Evolutionary conservation across 2,888 invertebrate species (phyloP).

Genomic region (Lobophora halterata): DNA sequence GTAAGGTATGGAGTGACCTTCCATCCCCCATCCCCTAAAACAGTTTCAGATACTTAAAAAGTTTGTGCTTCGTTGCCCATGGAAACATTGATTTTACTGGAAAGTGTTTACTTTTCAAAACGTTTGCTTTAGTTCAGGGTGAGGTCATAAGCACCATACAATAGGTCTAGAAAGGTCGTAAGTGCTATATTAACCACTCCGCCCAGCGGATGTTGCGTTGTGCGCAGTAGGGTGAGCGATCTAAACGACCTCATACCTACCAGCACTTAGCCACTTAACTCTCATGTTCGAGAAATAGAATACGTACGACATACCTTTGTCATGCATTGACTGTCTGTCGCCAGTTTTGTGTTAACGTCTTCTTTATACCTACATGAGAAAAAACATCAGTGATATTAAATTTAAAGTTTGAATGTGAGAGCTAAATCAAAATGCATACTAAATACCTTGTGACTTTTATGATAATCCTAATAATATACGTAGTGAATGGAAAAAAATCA

Average conservation of each 20-base stretch:
- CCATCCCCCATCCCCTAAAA: no score
- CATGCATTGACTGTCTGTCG: slow-evolving; percentile 40
- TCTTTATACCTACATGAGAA: slow-evolving; percentile 1
- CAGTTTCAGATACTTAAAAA: no score
- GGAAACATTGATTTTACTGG: slow-evolving; percentile 29
- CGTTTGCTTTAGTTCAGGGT: slow-evolving; percentile 37
- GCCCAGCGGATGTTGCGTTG: slow-evolving; percentile 30
- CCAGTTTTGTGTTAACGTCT: slow-evolving; percentile 34
- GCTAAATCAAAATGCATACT: slow-evolving; percentile 48
- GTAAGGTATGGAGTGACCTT: no score
- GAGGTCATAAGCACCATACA: no score
- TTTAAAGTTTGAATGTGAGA: slow-evolving; percentile 13
- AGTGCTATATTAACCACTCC: slow-evolving; percentile 29
- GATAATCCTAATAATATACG: slow-evolving; percentile 41
- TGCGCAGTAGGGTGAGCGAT: slow-evolving; percentile 56
- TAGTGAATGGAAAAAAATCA: slow-evolving; percentile 56
- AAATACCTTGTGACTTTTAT: slow-evolving; percentile 41
- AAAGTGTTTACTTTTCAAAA: slow-evolving; percentile 35
- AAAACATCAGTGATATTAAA: slow-evolving; percentile 7
- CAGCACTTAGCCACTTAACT: slow-evolving; percentile 36
- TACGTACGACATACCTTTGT: no score
- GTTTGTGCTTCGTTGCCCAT: slow-evolving; percentile 25
- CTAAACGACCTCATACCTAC: slow-evolving; percentile 47
- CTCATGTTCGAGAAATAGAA: slow-evolving; percentile 56
- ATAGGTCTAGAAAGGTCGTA: slow-evolving; percentile 37